phyloP scores from a whole-genome alignment of 2,888 invertebrate species.

The Anorthoa munda region DNA sequence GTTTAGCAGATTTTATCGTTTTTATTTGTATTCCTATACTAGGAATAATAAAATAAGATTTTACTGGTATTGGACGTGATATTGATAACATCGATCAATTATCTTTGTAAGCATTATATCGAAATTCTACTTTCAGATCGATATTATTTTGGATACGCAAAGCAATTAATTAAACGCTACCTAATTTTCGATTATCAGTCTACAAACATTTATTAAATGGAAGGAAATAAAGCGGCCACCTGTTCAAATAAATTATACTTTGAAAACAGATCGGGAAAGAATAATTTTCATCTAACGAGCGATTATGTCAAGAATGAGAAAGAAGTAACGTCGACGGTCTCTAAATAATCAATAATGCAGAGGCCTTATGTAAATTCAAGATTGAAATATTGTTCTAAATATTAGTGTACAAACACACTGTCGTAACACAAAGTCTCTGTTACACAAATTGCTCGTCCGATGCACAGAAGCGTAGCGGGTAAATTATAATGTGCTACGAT shows the following conservation, averaged over 20 bases:
- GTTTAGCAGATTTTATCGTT: conserved; percentile 60
- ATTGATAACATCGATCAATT: conserved; percentile 31
- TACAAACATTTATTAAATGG: conserved; percentile 25
- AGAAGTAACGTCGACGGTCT: background rate
- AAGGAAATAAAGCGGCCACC: conserved; percentile 22
- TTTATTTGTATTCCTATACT: conserved; percentile 46
- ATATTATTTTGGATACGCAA: conserved; percentile 7
- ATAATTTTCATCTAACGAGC: conserved; percentile 11
- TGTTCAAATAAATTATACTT: conserved; percentile 35
- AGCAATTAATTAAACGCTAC: conserved; percentile 1
- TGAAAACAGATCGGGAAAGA: conserved; percentile 13
- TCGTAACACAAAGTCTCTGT: background rate
- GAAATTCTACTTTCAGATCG: conserved; percentile 17
- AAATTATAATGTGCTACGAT: conserved; percentile 8
- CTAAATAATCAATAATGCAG: background rate
- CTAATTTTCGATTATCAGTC: conserved; percentile 2
- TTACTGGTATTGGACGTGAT: conserved; percentile 30
- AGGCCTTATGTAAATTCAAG: background rate
- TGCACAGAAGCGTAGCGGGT: conserved; percentile 4
- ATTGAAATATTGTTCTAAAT: background rate
- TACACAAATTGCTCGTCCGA: conserved; percentile 6
- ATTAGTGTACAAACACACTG: background rate
- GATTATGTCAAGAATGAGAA: conserved; percentile 18
- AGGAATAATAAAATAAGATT: conserved; percentile 49
- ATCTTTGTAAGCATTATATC: conserved; percentile 5